Conservation (phyloP, 2,113 vertebrate genomes). For the Chlorodrepanis virens region DNA sequence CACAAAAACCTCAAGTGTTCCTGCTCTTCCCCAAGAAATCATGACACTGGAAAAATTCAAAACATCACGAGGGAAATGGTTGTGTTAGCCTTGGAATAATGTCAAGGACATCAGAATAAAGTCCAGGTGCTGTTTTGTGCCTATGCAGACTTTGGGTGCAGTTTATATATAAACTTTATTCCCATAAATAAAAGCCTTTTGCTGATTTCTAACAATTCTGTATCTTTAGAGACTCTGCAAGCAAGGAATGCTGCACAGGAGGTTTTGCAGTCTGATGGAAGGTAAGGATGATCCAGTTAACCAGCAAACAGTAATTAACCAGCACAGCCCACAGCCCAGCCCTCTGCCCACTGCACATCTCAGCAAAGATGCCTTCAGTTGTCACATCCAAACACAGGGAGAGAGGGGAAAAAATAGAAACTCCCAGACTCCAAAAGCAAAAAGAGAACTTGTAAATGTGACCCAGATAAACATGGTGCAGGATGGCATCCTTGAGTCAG, state of each 20-base stretch:
- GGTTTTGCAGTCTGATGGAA: not conserved
- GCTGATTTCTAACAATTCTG: not conserved
- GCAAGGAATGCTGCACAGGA: not conserved
- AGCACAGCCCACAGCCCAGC: rapidly evolving
- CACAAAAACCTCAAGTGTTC: not conserved
- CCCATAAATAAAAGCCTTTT: not conserved
- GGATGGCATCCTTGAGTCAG: not conserved
- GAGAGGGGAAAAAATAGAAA: not conserved
- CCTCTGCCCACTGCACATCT: not conserved
- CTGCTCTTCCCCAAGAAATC: not conserved
- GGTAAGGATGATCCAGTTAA: not conserved
- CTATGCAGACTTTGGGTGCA: not conserved
- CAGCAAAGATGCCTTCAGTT: not conserved
- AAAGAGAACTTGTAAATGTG: slow-evolving; percentile 19
- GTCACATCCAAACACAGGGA: not conserved
- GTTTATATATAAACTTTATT: not conserved
- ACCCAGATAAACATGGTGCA: not conserved
- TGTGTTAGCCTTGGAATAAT: not conserved
- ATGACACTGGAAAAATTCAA: not conserved
- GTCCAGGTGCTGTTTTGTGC: not conserved
- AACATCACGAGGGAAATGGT: not conserved
- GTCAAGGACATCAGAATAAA: not conserved
- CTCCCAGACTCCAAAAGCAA: not conserved
- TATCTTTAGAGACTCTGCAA: not conserved
- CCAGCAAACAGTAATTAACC: not conserved